Base-by-base conservation (phyloP, 1,140 invertebrate species). In the Aphaenogaster rudis region DNA sequence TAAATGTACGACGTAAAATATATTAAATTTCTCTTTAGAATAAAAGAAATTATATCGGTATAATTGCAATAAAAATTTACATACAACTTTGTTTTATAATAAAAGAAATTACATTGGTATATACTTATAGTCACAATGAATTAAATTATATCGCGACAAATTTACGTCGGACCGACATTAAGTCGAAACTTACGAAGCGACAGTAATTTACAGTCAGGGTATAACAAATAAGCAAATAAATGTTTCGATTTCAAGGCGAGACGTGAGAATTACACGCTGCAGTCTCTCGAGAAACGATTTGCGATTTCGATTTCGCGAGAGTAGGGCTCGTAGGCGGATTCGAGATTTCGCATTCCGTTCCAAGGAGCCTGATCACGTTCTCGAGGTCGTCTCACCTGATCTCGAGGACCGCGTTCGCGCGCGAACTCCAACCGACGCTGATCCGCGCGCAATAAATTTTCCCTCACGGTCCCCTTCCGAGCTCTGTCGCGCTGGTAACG, bases 401-500 rank as follows among this genome's bases (percentile, higher is more conserved):
- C n/a, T 13, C 78, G 61, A 42, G 33, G 33, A n/a, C n/a, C 17
- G n/a, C 36, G 36, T 64, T 42, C 45, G 36, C 59, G 15, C 61
- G 21, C 39, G 5, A 15, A 45, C 36, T 66, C 33, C 42, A 28
- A 28, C 28, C 28, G 28, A 61, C 79, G 59, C 50, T 88, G 80
- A 90, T 90, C 77, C 79, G 11, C 57, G 66, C 28, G 72, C 87
- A 77, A 87, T 91, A 91, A 91, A 89, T 91, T 88, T 85, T 89
- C 74, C 79, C 81, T 71, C 59, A 63, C 42, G 54, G 3, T 8
- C 39, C 67, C 42, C 54, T 33, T 45, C 52, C 69, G 21, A 54
- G 13, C 13, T 72, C 79, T 86, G 85, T 89, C 80, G 78, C 79
- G 84, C 63, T 87, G 86, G 88, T 93, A 93, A 93, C 92, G 91